Evolutionary conservation across 2,797 vertebrate genomes (phyloP).

Genomic region (Amazonetta brasiliensis): DNA sequence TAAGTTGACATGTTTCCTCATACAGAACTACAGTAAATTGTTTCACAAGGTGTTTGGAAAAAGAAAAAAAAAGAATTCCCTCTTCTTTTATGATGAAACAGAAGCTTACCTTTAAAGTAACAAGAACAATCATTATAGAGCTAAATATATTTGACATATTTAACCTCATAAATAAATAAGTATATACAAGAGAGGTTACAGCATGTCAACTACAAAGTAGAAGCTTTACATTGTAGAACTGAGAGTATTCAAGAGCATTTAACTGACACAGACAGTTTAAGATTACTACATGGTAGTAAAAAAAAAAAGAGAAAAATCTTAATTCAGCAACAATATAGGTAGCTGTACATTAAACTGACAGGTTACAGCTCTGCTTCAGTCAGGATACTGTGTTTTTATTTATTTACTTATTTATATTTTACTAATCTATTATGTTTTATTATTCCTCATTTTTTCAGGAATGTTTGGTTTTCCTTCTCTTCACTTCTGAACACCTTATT

Average conservation of each 20-base stretch:
- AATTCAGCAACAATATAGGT: conserved; percentile 57
- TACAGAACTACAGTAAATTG: conserved; percentile 62
- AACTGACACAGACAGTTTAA: conserved; percentile 41
- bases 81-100: conserved; percentile 47
- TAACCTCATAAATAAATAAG: conserved; percentile 86
- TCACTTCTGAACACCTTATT: conserved; percentile 3
- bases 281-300: conserved; percentile 76
- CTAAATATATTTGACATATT: conserved; percentile 73
- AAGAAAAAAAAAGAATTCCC: neutral
- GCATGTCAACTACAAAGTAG: conserved; percentile 59
- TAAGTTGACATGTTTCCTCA: conserved; percentile 49
- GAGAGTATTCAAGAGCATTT: conserved; percentile 42
- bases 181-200: conserved; percentile 80
- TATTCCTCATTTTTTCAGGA: conserved; percentile 49
- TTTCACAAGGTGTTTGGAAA: conserved; percentile 71
- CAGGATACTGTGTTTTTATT: neutral
- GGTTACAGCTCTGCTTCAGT: conserved; percentile 13
- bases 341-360: conserved; percentile 43
- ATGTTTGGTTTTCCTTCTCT: conserved; percentile 12
- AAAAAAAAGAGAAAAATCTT: conserved; percentile 48
- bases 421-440: neutral
- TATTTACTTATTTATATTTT: neutral
- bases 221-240: conserved; percentile 52
- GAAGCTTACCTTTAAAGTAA: conserved; percentile 66
- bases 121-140: conserved; percentile 52